A percentile compares a stretch with the other conserved stretches of the same genome.
Evolutionary conservation across 53 echinoderm and acorn worm genomes (phyloP).

Genomic region (Echinometra lucunter): DNA sequence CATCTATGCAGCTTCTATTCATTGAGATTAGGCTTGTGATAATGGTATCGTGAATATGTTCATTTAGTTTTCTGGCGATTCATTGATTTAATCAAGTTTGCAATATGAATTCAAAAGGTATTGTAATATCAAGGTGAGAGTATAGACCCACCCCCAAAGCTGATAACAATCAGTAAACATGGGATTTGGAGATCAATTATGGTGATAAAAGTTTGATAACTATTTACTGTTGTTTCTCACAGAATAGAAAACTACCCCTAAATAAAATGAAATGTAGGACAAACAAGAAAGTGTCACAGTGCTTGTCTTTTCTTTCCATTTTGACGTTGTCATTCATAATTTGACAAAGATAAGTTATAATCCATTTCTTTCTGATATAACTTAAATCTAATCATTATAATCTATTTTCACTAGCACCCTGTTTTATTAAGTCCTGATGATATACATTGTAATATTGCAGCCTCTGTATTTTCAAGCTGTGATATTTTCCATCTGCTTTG

Average conservation of each 20-base stretch:
- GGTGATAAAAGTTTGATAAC: constrained; percentile 40
- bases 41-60: neutral
- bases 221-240: constrained; percentile 24
- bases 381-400: neutral
- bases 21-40: neutral
- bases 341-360: neutral
- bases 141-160: constrained; percentile 24
- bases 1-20: neutral
- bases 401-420: neutral
- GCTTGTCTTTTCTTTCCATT: neutral
- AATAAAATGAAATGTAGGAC: neutral
- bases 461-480: too few species aligned
- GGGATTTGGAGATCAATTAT: neutral
- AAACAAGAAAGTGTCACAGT: neutral
- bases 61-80: neutral
- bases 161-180: constrained; percentile 42
- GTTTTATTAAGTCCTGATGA: neutral
- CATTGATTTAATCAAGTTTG: neutral
- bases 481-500: too few species aligned
- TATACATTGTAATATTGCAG: neutral
- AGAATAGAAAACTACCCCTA: neutral
- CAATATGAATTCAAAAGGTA: neutral
- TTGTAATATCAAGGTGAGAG: neutral
- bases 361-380: neutral
- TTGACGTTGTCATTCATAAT: neutral